Evolutionary conservation across 2,113 vertebrate genomes (phyloP).

Genomic region (Orientallactaga bullata): DNA sequence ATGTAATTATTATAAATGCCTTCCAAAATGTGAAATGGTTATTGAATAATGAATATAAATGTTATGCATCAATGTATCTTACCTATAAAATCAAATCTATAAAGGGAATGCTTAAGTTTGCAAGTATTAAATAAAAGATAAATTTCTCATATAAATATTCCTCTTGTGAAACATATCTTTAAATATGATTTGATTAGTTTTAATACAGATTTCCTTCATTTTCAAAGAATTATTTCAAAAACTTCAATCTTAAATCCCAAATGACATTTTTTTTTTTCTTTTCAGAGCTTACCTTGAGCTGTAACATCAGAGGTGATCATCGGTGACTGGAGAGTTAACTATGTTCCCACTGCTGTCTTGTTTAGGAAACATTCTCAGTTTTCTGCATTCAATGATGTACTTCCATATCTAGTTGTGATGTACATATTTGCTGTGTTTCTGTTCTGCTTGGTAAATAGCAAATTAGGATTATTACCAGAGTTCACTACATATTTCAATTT

Average conservation of each 20-base stretch:
- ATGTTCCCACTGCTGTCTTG: neutral
- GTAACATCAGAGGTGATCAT: neutral
- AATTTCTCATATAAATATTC: slow-evolving; percentile 61
- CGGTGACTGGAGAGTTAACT: neutral
- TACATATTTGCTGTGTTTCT: neutral
- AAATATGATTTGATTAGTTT: slow-evolving; percentile 58
- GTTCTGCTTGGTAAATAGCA: neutral
- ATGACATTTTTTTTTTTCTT: slow-evolving; percentile 26
- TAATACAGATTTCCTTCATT: slow-evolving; percentile 40
- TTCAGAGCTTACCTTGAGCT: neutral
- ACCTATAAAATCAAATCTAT: slow-evolving; percentile 53
- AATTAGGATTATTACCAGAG: neutral
- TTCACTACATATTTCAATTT: neutral
- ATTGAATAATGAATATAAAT: slow-evolving; percentile 72
- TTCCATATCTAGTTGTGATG: neutral
- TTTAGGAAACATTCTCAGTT: neutral
- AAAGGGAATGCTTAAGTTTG: slow-evolving; percentile 57
- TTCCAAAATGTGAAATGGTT: slow-evolving; percentile 61
- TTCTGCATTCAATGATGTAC: neutral
- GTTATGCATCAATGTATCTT: slow-evolving; percentile 57
- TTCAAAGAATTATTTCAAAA: slow-evolving; percentile 42
- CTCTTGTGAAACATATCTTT: slow-evolving; percentile 45
- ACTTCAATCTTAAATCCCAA: neutral
- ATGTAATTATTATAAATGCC: slow-evolving; percentile 66
- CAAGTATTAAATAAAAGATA: slow-evolving; percentile 61